phyloP scores from a whole-genome alignment of 1,140 invertebrate genomes.

The Eurosta solidaginis region DNA sequence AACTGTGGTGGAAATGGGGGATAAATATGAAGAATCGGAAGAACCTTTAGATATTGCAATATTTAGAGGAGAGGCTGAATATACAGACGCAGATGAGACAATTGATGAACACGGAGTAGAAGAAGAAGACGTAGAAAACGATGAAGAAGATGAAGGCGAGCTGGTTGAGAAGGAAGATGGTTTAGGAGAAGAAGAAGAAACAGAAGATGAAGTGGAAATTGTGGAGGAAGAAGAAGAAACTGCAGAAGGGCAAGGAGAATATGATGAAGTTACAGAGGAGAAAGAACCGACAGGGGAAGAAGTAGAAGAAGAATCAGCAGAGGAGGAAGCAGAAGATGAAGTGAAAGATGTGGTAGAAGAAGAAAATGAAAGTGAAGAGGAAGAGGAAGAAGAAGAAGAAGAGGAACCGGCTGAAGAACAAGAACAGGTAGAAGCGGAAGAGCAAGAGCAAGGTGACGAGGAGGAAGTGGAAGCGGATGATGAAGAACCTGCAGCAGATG shows the following conservation, averaged over 20 bases:
- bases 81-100: too few species aligned
- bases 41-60: too few species aligned
- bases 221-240: not conserved
- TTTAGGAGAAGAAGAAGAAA: not conserved
- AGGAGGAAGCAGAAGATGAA: not conserved
- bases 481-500: not conserved
- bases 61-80: too few species aligned
- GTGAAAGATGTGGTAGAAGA: not conserved
- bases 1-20: not conserved
- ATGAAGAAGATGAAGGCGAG: not conserved
- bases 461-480: not conserved
- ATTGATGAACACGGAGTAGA: too few species aligned
- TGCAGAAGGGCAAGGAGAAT: not conserved
- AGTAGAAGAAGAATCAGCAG: not conserved
- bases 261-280: not conserved
- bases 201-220: not conserved
- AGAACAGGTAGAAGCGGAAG: not conserved
- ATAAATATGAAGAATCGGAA: not conserved
- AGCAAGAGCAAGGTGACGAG: too few species aligned
- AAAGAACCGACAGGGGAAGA: too few species aligned
- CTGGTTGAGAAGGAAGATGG: not conserved
- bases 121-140: too few species aligned
- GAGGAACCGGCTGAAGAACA: not conserved
- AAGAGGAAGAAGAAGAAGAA: not conserved
- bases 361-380: not conserved